Evolutionary conservation across 2,113 vertebrate genomes (phyloP), one percentile per base, ranked within the genome.

Genomic region (Lepisosteus oculatus): DNA sequence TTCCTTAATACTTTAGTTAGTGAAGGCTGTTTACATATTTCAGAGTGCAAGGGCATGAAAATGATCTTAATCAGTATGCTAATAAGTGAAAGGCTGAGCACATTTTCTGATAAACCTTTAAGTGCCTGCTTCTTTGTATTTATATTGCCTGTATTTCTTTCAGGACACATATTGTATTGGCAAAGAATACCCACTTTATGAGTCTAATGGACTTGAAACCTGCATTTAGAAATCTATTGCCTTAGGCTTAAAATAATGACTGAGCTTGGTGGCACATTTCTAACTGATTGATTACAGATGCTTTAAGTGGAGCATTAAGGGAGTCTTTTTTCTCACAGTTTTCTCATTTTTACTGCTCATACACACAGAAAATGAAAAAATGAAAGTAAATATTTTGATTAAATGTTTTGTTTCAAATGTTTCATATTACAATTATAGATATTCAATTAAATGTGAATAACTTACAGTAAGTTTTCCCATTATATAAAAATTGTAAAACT

Each of bases 91-190:
- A 51, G 9, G 47, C 47, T 51, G 47, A n/a, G 56, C 56, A 59
- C 56, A 59, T 59, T 11, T 59, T 59, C 56, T 59, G 56, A 59
- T 59, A 59, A 13, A 59, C 12, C 11, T 59, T n/a, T 59, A 59
- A 59, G n/a, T 59, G 56, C 56, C n/a, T 59, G 56, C n/a, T 12
- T 59, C n/a, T 55, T 55, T 55, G 12, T 59, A 59, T 59, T 59
- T n/a, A 12, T 14, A 12, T 12, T 59, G 56, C 56, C n/a, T 11
- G 11, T 59, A 59, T n/a, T 59, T 12, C 13, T 4, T 59, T 59
- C 13, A 4, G 7, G 56, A n/a, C 56, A 1, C 7, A 13, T 59
- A 4, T 8, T 59, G n/a, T 59, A 4, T 8, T 59, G n/a, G 56
- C 56, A 59, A 29, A 59, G 11, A 6, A 59, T n/a, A 59, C 56